These are phyloP conservation scores for Cephalopholis sonnerati DNA, from an alignment of 2,113 vertebrate species.

Conservation along the genomic window DNA sequence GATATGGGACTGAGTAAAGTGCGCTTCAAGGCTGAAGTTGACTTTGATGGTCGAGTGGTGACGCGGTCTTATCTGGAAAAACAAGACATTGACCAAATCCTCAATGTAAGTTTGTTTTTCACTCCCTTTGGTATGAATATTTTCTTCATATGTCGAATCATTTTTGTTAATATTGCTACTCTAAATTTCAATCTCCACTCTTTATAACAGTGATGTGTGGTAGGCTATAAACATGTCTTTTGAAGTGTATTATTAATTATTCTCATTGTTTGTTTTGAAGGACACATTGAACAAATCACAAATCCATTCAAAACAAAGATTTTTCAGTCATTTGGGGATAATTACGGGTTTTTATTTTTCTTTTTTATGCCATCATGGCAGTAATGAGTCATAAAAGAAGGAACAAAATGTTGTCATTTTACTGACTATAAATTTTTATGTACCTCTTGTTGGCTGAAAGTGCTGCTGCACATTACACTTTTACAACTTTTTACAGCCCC, in stretches of 20 bases:
- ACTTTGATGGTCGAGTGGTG: conserved; percentile 98
- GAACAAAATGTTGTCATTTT: not conserved
- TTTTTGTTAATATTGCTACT: not conserved
- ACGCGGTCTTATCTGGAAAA: conserved; percentile 98
- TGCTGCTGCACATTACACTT: not conserved
- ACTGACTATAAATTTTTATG: not conserved
- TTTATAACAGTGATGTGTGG: not conserved
- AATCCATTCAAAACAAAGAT: not conserved
- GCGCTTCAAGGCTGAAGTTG: conserved; percentile 98
- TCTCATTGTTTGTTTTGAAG: not conserved
- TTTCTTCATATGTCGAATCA: not conserved
- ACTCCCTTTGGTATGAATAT: not conserved
- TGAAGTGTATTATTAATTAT: not conserved
- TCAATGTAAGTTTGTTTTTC: conserved; percentile 86
- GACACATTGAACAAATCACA: not conserved
- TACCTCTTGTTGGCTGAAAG: not conserved
- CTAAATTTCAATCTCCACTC: not conserved
- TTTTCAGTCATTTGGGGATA: not conserved
- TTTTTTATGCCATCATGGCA: not conserved
- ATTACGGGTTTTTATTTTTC: not conserved
- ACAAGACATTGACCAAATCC: conserved; percentile 97
- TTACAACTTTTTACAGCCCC: not conserved
- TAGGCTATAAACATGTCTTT: not conserved
- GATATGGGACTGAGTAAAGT: conserved; percentile 98
- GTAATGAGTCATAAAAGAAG: not conserved